phyloP scores from a whole-genome alignment of 1,140 invertebrate genomes.

The Hylyphantes graminicola region DNA sequence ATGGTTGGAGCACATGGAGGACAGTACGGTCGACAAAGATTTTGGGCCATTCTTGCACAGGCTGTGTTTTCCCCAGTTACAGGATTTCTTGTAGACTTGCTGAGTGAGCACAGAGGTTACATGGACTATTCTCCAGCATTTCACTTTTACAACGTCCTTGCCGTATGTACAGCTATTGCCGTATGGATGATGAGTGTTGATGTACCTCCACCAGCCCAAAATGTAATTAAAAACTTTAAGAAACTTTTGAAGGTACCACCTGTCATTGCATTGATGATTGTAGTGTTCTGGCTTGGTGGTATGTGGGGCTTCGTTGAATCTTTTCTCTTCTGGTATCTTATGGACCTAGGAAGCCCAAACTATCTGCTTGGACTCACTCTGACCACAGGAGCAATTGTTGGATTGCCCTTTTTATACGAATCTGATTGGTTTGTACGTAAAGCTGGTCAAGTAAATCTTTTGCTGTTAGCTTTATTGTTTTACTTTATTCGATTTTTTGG shows the following conservation, averaged over 20 bases:
- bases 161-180: slow-evolving; percentile 75
- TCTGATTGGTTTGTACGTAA: slow-evolving; percentile 82
- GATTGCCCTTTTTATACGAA: slow-evolving; percentile 80
- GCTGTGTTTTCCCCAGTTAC: slow-evolving; percentile 84
- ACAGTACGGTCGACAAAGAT: slow-evolving; percentile 82
- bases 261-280: slow-evolving; percentile 78
- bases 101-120: slow-evolving; percentile 69
- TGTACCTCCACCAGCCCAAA: slow-evolving; percentile 80
- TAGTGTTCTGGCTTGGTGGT: slow-evolving; percentile 79
- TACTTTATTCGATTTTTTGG: slow-evolving; percentile 82
- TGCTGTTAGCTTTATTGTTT: slow-evolving; percentile 81
- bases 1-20: slow-evolving; percentile 81
- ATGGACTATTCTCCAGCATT: slow-evolving; percentile 78
- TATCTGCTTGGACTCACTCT: slow-evolving; percentile 87
- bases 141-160: slow-evolving; percentile 80
- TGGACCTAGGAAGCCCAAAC: slow-evolving; percentile 81
- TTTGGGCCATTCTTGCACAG: slow-evolving; percentile 81
- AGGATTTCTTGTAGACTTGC: slow-evolving; percentile 79
- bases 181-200: slow-evolving; percentile 81
- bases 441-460: slow-evolving; percentile 84
- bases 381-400: slow-evolving; percentile 81
- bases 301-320: slow-evolving; percentile 87
- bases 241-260: slow-evolving; percentile 79
- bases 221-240: slow-evolving; percentile 79
- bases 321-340: slow-evolving; percentile 87